Evolutionary conservation across 2,113 vertebrate genomes (phyloP).

Genomic region (Plotosus lineatus): DNA sequence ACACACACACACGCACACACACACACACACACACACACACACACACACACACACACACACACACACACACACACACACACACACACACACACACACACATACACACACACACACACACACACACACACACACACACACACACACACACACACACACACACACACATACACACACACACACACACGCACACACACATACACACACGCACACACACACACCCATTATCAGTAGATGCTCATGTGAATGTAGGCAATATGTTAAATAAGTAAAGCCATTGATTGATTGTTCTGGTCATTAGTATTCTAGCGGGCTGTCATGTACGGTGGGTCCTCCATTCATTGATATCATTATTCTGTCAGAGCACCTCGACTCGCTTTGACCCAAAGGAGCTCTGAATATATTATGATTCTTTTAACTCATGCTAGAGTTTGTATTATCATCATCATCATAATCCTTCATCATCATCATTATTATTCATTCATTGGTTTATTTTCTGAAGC

Average conservation of each 20-base stretch:
- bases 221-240: background rate
- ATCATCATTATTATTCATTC: background rate
- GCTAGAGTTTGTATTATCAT: conserved; percentile 18
- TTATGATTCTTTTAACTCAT: background rate
- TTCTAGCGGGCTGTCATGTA: conserved; percentile 6
- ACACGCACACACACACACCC: background rate
- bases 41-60: too few species aligned
- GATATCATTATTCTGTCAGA: conserved; percentile 35
- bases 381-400: conserved; percentile 34
- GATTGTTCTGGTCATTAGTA: conserved; percentile 26
- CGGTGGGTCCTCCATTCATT: conserved; percentile 15
- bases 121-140: too few species aligned
- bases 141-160: too few species aligned
- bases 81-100: too few species aligned
- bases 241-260: background rate
- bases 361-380: background rate
- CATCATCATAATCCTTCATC: background rate
- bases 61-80: too few species aligned
- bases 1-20: too few species aligned
- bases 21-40: too few species aligned
- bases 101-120: too few species aligned
- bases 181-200: too few species aligned
- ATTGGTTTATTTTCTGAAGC: too few species aligned
- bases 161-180: too few species aligned
- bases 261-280: conserved; percentile 21